These are phyloP conservation scores for Pseudochaenichthys georgianus DNA, from an alignment of 2,797 vertebrate species.

Conservation along the genomic window DNA sequence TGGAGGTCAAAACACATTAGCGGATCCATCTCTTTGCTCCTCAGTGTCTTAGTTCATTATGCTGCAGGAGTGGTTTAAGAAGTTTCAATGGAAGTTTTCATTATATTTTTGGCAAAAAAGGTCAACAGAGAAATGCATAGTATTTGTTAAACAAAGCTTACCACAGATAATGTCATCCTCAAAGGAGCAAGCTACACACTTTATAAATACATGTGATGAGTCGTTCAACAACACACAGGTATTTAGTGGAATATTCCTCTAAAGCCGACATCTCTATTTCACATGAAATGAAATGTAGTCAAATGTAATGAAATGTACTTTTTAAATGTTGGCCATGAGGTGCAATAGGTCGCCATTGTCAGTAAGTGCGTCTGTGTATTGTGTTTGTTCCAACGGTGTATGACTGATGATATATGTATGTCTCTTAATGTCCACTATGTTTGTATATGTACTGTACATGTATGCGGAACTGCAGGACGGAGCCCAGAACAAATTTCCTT, in stretches of 20 bases:
- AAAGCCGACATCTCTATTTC: not conserved
- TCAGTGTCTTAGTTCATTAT: not conserved
- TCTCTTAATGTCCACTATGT: too few relatives aligned
- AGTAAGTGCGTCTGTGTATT: too few relatives aligned
- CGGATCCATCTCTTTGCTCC: not conserved
- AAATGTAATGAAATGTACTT: too few relatives aligned
- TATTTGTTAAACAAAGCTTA: slow-evolving; percentile 2
- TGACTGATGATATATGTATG: too few relatives aligned
- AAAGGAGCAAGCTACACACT: not conserved
- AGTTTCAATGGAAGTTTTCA: slow-evolving; percentile 6
- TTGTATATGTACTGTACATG: too few relatives aligned
- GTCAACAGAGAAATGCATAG: too few relatives aligned
- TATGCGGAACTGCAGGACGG: too few relatives aligned
- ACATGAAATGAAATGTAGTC: too few relatives aligned
- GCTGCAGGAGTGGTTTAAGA: not conserved
- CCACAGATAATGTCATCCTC: not conserved
- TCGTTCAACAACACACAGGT: not conserved
- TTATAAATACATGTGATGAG: not conserved
- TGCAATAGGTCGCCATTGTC: too few relatives aligned
- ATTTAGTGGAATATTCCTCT: slow-evolving; percentile 6
- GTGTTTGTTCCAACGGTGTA: too few relatives aligned
- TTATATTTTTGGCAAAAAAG: not conserved
- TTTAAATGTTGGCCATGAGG: too few relatives aligned
- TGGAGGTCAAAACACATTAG: not conserved
- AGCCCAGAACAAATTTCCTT: too few relatives aligned